Conservation (phyloP, 2,888 invertebrate genomes). For the Thalpophila matura region DNA sequence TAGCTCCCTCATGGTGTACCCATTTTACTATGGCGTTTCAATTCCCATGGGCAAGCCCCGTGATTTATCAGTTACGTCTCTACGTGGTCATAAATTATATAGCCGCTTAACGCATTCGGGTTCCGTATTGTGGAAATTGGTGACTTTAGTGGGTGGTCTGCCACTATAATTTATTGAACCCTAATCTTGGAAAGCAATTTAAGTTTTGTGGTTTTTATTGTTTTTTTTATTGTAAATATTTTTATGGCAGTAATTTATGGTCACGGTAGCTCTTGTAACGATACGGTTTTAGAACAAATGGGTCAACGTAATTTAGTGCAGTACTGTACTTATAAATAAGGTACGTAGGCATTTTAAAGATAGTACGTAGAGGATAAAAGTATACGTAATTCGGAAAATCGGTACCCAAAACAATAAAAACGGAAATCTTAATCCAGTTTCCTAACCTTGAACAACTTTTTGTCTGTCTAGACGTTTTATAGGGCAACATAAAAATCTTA, state of each 20-base stretch:
- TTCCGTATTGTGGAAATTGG: conserved; percentile 46
- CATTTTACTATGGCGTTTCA: conserved; percentile 40
- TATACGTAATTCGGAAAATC: background rate
- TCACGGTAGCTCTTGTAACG: conserved; percentile 1
- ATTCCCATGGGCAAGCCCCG: conserved; percentile 35
- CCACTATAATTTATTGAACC: conserved; percentile 56
- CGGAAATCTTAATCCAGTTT: conserved; percentile 31
- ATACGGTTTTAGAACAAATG: conserved; percentile 24
- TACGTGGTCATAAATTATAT: conserved; percentile 62
- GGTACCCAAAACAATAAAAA: conserved; percentile 45
- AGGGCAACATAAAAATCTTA: conserved; percentile 34
- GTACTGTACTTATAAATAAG: background rate
- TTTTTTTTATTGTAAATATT: conserved; percentile 46
- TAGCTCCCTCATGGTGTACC: conserved; percentile 31
- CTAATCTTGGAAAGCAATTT: conserved; percentile 54
- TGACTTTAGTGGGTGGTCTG: conserved; percentile 50
- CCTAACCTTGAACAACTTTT: conserved; percentile 37
- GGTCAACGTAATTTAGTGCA: background rate
- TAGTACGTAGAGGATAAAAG: background rate
- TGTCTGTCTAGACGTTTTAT: conserved; percentile 40
- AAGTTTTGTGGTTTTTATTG: conserved; percentile 39
- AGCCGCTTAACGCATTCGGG: conserved; percentile 53
- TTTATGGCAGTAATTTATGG: conserved; percentile 38
- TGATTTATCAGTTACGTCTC: conserved; percentile 56
- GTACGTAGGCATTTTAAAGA: conserved; percentile 2